A percentile compares a stretch with the other conserved stretches of the same genome.
phyloP scores from a whole-genome alignment of 1,140 invertebrate genomes.

The Lordiphosa mommai region DNA sequence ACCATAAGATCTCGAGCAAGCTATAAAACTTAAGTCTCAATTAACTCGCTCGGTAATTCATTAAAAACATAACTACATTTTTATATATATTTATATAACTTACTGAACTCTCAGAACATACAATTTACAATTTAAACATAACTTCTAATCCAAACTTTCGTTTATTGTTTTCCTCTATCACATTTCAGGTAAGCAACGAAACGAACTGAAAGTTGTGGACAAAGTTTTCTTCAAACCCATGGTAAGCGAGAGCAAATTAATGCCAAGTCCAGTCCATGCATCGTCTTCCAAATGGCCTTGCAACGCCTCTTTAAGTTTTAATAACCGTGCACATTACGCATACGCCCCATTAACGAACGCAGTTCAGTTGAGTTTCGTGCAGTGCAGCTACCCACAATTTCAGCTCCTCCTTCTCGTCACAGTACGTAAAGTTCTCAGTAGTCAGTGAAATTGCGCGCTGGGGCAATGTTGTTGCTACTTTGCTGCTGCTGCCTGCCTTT shows the following conservation, averaged over 20 bases:
- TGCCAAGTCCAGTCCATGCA: slow-evolving; percentile 11
- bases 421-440: slow-evolving; percentile 76
- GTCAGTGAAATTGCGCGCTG: slow-evolving; percentile 70
- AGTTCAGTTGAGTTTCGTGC: slow-evolving; percentile 44
- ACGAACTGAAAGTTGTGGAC: slow-evolving; percentile 13
- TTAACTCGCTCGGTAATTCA: too few species aligned
- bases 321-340: slow-evolving; percentile 49
- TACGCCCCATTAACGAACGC: slow-evolving; percentile 53
- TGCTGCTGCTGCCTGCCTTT: slow-evolving; percentile 35
- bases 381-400: slow-evolving; percentile 30
- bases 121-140: too few species aligned
- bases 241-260: slow-evolving; percentile 15
- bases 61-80: too few species aligned
- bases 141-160: too few species aligned
- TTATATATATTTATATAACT: too few species aligned
- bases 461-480: slow-evolving; percentile 64
- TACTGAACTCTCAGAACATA: too few species aligned
- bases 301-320: slow-evolving; percentile 44
- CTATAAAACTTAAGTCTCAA: too few species aligned
- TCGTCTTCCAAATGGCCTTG: slow-evolving; percentile 25
- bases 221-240: not conserved
- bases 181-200: not conserved
- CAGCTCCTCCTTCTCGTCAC: slow-evolving; percentile 41
- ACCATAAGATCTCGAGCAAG: too few species aligned
- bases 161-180: too few species aligned